phyloP scores from a whole-genome alignment of 64 coral and sea anemone genomes.

The Stylophora pistillata region DNA sequence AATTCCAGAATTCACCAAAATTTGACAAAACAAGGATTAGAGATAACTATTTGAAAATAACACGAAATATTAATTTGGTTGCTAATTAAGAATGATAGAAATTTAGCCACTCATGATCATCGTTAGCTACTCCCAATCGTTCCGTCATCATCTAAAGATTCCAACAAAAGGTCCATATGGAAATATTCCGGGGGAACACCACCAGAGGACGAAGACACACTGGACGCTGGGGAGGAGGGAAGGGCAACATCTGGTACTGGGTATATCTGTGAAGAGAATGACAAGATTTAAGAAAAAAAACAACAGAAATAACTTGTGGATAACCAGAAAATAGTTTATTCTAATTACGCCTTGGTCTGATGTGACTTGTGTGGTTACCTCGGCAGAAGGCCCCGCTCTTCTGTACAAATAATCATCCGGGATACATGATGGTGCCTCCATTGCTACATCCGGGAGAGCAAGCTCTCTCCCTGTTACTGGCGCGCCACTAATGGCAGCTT shows the following conservation, averaged over 20 bases:
- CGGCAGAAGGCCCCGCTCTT: not conserved
- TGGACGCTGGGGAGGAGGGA: conserved; percentile 33
- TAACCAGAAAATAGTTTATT: not conserved
- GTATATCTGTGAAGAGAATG: conserved; percentile 5
- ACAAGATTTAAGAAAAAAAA: not conserved
- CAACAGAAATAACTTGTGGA: not conserved
- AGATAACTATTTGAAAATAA: too few relatives aligned
- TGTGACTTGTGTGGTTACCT: not conserved
- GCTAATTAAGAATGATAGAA: too few relatives aligned
- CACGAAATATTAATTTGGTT: too few relatives aligned
- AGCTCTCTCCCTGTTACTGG: conserved; percentile 5
- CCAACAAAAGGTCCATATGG: conserved; percentile 30
- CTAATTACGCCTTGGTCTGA: not conserved
- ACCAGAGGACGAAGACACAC: conserved; percentile 26
- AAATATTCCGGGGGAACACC: conserved; percentile 32
- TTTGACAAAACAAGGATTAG: too few relatives aligned
- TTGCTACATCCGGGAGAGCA: conserved; percentile 70
- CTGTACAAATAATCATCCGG: conserved; percentile 10
- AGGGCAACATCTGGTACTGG: conserved; percentile 42
- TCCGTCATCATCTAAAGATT: conserved; percentile 20
- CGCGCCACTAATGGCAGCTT: not conserved
- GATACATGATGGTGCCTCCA: conserved; percentile 34
- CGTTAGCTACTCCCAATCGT: not conserved
- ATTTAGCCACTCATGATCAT: not conserved
- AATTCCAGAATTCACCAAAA: too few relatives aligned